Evolutionary conservation across 2,113 vertebrate species (phyloP).

Genomic region (Zapus hudsonius): DNA sequence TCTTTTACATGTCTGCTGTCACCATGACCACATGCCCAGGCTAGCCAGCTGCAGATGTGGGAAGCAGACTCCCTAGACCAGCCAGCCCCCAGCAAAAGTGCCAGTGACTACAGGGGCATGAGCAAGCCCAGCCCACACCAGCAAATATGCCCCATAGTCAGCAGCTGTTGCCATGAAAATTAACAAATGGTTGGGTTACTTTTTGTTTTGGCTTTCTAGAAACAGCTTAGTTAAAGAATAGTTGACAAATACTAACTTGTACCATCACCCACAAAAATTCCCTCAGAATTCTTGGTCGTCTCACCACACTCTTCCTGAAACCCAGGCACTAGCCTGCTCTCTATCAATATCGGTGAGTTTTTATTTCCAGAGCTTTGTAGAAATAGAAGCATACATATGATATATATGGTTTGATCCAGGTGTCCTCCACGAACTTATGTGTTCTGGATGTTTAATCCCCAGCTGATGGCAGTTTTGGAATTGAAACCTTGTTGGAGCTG

Average conservation of each 20-base stretch:
- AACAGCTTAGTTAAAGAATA: neutral
- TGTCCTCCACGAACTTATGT: too few species aligned
- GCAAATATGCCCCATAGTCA: neutral
- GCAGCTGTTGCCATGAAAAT: neutral
- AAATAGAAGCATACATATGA: neutral
- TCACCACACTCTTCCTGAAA: neutral
- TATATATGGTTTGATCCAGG: too few species aligned
- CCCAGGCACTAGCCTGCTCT: neutral
- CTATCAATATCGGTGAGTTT: neutral
- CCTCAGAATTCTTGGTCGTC: neutral
- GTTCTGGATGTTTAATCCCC: too few species aligned
- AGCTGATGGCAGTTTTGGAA: too few species aligned
- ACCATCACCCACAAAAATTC: neutral
- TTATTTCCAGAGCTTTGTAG: conserved; percentile 5
- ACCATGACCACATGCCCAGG: too few species aligned
- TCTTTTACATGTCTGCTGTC: too few species aligned
- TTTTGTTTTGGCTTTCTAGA: conserved; percentile 2
- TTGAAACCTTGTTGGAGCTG: too few species aligned
- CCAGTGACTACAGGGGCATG: too few species aligned
- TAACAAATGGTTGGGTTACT: neutral
- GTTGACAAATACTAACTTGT: neutral
- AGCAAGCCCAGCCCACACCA: neutral
- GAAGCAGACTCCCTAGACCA: neutral
- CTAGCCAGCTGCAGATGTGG: neutral
- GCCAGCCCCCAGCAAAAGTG: too few species aligned